Evolutionary conservation across 2,113 vertebrate genomes (phyloP).

Genomic region (Agapornis roseicollis): DNA sequence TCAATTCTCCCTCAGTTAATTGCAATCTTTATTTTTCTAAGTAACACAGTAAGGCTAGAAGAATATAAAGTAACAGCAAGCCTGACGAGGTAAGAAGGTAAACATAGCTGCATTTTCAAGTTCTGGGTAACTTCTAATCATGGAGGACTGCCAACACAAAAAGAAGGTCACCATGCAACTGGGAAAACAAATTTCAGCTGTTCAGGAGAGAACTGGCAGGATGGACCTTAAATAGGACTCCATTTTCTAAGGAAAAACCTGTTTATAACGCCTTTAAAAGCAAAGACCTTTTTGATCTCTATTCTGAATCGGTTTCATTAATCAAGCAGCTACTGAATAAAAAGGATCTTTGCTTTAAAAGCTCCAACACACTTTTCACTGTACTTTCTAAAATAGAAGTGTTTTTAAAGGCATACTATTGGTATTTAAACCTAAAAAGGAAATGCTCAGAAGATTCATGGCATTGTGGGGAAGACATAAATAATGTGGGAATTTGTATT

Average conservation of each 20-base stretch:
- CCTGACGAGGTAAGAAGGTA: background rate
- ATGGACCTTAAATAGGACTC: background rate
- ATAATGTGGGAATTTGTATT: background rate
- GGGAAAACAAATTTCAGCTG: background rate
- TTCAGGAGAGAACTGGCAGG: background rate
- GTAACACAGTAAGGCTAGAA: background rate
- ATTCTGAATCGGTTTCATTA: background rate
- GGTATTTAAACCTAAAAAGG: background rate
- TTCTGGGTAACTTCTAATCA: background rate
- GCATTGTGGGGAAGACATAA: background rate
- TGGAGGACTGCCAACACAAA: background rate
- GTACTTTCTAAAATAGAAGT: background rate
- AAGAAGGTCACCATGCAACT: background rate
- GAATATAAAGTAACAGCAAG: background rate
- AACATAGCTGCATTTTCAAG: background rate
- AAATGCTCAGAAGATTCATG: background rate
- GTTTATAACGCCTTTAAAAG: background rate
- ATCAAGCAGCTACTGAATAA: background rate
- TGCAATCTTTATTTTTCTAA: background rate
- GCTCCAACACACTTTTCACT: background rate
- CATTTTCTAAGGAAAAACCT: background rate
- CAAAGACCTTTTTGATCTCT: background rate
- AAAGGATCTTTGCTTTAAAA: background rate
- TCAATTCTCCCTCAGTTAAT: background rate
- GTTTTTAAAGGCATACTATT: background rate